Base-by-base conservation (phyloP, 2,797 vertebrate species). In the Hypotaenidia philippensis region DNA sequence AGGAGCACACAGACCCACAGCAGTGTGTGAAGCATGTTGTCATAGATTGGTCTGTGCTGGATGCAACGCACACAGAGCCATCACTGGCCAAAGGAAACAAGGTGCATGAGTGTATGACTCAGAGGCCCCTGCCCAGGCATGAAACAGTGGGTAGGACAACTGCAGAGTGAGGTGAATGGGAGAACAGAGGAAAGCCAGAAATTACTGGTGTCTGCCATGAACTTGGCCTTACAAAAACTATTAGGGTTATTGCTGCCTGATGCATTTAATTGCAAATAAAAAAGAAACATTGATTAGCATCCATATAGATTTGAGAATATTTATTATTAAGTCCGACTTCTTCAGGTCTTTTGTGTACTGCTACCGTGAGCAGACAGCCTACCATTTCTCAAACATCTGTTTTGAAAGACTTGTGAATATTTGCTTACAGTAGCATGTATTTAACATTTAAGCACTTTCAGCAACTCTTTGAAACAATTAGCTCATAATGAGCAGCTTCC, bases 381-480 rank as follows among this genome's bases (percentile, higher is more conserved):
- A 89, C 56, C 65, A 71, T 91, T 93, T 95, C 83, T 81, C 60
- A 82, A 93, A 91, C 63, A 96, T 95, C 83, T 95, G 83, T 59
- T 94, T 91, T 90, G 70, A 93, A 93, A 97, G 56, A 36, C 57
- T 76, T 32, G 63, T 77, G 86, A 94, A 72, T 91, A 92, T 95
- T 95, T 97, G 93, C 96, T 97, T 97, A 92, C 83, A 82, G 75
- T 92, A 84, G 91, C 94, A 94, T 79, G 44, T 90, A 90, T 92
- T 97, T 96, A 97, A 93, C 84, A 93, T 95, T 96, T 92, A 90
- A 96, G 87, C 91, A 89, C 78, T 94, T 97, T 97, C 97, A 96
- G 96, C 95, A 97, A 75, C 75, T 94, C 91, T 95, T 97, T 90
- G 91, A 96, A 95, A 97, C 91, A 96, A 97, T 96, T 97, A 96